Percentiles rank a stretch among this genome's conserved stretches.
Evolutionary conservation across 2,888 invertebrate genomes (phyloP).

Genomic region (Oeneis ivallda): DNA sequence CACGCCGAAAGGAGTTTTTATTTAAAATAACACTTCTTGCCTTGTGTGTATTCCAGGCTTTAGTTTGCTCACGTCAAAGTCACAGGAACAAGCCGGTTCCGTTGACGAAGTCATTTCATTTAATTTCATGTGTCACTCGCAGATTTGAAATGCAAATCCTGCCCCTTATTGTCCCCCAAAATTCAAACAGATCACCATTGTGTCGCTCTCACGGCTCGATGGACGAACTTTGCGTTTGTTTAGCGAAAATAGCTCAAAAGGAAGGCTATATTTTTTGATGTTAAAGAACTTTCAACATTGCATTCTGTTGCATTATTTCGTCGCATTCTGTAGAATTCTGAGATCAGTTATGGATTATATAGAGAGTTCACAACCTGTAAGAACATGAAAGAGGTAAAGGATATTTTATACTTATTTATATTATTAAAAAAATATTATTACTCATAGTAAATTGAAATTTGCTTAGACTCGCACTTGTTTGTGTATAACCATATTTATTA

Average conservation of each 20-base stretch:
- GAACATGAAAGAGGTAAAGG: too few relatives aligned
- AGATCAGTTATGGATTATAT: too few relatives aligned
- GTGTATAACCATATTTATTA: neutral
- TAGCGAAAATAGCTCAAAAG: constrained; percentile 20
- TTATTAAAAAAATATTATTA: too few relatives aligned
- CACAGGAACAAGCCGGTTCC: constrained; percentile 44
- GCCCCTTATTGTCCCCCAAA: constrained; percentile 51
- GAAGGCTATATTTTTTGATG: constrained; percentile 17
- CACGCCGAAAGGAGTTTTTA: too few relatives aligned
- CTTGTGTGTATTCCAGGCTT: neutral
- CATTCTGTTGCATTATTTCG: constrained; percentile 4
- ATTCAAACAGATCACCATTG: constrained; percentile 46
- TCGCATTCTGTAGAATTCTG: neutral
- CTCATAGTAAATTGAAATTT: too few relatives aligned
- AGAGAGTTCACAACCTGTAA: too few relatives aligned
- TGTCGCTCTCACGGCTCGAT: constrained; percentile 22
- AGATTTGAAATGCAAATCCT: constrained; percentile 69
- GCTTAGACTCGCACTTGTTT: too few relatives aligned
- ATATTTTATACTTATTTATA: too few relatives aligned
- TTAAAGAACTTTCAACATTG: neutral
- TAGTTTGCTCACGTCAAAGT: constrained; percentile 38
- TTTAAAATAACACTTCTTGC: neutral
- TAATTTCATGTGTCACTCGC: constrained; percentile 65
- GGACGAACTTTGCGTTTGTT: constrained; percentile 27
- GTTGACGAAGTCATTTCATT: constrained; percentile 52